phyloP scores from a whole-genome alignment of 2,888 invertebrate genomes.

The Pterostichus niger region DNA sequence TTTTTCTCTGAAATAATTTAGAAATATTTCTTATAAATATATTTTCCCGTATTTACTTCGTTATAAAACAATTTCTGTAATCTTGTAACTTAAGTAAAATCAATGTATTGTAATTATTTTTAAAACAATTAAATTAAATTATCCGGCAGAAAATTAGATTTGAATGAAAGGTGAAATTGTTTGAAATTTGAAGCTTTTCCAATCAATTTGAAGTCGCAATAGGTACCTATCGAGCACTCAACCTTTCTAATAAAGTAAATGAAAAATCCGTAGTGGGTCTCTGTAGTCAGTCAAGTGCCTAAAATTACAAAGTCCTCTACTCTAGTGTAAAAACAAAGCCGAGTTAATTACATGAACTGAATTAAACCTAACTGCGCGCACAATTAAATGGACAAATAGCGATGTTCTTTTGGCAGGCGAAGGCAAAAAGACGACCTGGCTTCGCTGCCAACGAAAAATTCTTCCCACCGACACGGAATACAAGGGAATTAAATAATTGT shows the following conservation, averaged over 20 bases:
- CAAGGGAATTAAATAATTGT: slow-evolving; percentile 50
- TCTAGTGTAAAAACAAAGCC: slow-evolving; percentile 61
- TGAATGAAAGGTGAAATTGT: slow-evolving; percentile 8
- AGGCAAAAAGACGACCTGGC: slow-evolving; percentile 42
- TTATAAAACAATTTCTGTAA: too few species aligned
- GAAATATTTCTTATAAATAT: too few species aligned
- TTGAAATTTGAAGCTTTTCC: slow-evolving; percentile 47
- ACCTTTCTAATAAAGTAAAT: slow-evolving; percentile 41
- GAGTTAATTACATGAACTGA: slow-evolving; percentile 60
- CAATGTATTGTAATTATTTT: background rate
- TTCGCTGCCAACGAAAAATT: slow-evolving; percentile 45
- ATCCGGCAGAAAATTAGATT: background rate
- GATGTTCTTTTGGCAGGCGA: slow-evolving; percentile 51
- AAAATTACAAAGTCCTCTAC: slow-evolving; percentile 55
- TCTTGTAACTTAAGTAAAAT: too few species aligned
- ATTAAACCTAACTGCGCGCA: slow-evolving; percentile 57
- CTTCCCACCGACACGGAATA: slow-evolving; percentile 15
- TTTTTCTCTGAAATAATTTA: too few species aligned
- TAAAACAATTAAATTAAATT: slow-evolving; percentile 23
- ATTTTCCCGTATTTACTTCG: too few species aligned
- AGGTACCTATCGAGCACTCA: slow-evolving; percentile 4
- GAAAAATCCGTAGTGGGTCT: slow-evolving; percentile 48
- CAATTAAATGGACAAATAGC: slow-evolving; percentile 63
- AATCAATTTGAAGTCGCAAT: slow-evolving; percentile 31
- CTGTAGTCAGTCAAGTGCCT: slow-evolving; percentile 51